Conservation (phyloP, 1,140 invertebrate genomes). For the Drosophila paulistorum region DNA sequence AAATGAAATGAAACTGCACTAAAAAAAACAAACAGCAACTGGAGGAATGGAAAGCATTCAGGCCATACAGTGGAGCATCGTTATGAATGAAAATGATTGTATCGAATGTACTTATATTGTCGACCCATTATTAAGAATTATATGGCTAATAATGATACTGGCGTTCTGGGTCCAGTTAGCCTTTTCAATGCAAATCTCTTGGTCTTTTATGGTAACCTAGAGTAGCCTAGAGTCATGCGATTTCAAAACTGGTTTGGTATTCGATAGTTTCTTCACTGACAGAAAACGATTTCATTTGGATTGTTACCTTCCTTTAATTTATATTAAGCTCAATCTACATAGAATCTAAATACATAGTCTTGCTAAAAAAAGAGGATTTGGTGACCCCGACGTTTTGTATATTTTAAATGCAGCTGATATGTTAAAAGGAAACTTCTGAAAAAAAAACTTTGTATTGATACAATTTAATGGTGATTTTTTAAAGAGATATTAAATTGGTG, state of each 20-base stretch:
- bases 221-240: neutral
- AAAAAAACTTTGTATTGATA: no score
- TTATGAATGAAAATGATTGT: conserved; percentile 1
- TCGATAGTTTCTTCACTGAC: neutral
- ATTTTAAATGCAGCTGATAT: no score
- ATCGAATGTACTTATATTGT: neutral
- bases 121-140: conserved; percentile 11
- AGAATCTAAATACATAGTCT: no score
- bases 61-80: conserved; percentile 1
- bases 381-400: no score
- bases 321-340: no score
- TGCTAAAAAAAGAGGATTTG: no score
- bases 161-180: neutral
- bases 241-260: neutral
- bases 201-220: neutral
- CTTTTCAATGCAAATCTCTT: neutral
- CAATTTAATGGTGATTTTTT: no score
- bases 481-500: neutral
- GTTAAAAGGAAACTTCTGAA: no score
- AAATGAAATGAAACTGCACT: conserved; percentile 12
- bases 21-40: neutral
- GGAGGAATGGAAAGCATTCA: neutral
- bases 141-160: neutral
- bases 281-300: no score
- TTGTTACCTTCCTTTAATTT: no score